These are phyloP conservation scores for Haliaeetus leucogaster DNA, from an alignment of 2,113 vertebrate species.

Conservation along the genomic window DNA sequence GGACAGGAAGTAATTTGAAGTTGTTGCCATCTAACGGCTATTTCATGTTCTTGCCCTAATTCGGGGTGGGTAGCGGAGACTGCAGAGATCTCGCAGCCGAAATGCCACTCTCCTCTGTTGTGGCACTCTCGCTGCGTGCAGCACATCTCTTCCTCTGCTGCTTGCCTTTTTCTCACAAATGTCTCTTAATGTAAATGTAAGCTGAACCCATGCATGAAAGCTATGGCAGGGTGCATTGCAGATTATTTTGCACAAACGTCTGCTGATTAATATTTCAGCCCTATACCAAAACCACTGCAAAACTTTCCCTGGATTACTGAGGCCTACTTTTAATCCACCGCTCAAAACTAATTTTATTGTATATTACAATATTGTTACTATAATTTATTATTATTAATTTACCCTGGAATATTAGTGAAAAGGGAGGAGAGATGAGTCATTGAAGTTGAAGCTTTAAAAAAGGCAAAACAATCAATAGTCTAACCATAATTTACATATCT, in stretches of 20 bases:
- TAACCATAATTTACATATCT: neutral
- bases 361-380: neutral
- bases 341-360: neutral
- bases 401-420: neutral
- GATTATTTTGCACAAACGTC: neutral
- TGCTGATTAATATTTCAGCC: neutral
- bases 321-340: neutral
- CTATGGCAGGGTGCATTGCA: neutral
- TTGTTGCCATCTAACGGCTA: slow-evolving; percentile 5
- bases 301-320: neutral
- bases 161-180: neutral
- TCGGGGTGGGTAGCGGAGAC: accelerated
- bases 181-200: neutral
- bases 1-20: neutral
- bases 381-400: neutral
- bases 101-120: neutral
- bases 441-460: neutral
- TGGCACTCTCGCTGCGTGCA: neutral
- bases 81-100: accelerated
- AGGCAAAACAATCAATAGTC: neutral
- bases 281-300: neutral
- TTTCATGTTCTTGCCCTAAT: neutral
- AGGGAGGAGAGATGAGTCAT: neutral
- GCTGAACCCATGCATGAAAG: neutral
- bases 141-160: neutral